Evolutionary conservation across 2,888 invertebrate species (phyloP).

Genomic region (Chalcosyrphus nemorum): DNA sequence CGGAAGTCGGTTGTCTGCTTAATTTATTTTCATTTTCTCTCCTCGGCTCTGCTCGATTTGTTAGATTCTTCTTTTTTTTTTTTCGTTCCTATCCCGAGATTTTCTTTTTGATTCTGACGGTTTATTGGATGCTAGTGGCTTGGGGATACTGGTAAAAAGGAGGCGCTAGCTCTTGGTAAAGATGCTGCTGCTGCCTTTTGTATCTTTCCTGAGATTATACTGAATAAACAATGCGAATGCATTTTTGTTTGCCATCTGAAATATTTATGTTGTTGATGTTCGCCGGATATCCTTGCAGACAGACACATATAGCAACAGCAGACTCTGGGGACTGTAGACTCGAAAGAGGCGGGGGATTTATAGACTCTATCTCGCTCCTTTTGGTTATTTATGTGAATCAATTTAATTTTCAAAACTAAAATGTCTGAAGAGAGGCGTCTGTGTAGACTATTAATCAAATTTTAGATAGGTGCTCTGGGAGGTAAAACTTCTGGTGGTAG

Average conservation of each 20-base stretch:
- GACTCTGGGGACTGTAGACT: constrained; percentile 5
- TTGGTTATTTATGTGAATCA: constrained; percentile 53
- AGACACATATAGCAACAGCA: background rate
- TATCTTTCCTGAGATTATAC: constrained; percentile 47
- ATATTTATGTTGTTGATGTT: constrained; percentile 53
- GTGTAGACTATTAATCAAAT: constrained; percentile 42
- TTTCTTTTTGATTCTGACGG: constrained; percentile 26
- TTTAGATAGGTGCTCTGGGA: background rate
- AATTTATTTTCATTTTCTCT: constrained; percentile 65
- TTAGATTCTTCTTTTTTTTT: background rate
- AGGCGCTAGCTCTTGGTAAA: constrained; percentile 50
- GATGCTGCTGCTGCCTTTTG: constrained; percentile 43
- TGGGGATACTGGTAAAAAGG: background rate
- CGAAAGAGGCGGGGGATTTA: too few relatives aligned
- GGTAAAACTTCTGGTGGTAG: background rate
- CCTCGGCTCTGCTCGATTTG: constrained; percentile 14
- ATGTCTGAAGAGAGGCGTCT: constrained; percentile 22
- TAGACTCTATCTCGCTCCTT: background rate
- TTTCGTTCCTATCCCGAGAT: constrained; percentile 1
- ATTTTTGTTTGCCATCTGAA: constrained; percentile 56
- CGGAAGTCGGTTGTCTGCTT: constrained; percentile 65
- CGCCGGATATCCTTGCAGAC: constrained; percentile 61
- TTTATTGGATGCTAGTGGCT: constrained; percentile 12
- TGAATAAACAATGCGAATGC: constrained; percentile 66
- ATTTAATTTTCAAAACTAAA: constrained; percentile 43